Conservation (phyloP, 2,113 vertebrate species). For the Paramisgurnus dabryanus region DNA sequence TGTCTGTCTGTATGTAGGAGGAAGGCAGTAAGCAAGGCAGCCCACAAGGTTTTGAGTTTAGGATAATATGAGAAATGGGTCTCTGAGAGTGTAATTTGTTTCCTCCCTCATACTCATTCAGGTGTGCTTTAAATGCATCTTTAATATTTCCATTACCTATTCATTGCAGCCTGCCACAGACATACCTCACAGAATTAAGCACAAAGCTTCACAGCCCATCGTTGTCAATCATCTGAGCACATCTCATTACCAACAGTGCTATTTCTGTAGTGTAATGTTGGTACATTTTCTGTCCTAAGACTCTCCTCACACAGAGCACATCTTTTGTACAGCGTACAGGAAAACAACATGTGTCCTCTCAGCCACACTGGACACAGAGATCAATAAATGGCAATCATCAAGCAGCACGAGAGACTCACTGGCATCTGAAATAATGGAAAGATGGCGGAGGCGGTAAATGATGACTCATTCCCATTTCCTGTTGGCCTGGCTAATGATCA, state of each 20-base stretch:
- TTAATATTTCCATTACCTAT: neutral
- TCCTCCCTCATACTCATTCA: conserved; percentile 9
- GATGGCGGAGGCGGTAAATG: neutral
- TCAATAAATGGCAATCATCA: conserved; percentile 9
- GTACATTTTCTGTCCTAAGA: neutral
- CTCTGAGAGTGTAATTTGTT: neutral
- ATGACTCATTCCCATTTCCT: conserved; percentile 11
- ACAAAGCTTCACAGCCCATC: conserved; percentile 8
- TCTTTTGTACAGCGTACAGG: conserved; percentile 15
- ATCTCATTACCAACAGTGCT: neutral
- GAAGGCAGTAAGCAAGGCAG: neutral
- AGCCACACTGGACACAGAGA: neutral
- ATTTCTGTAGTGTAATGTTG: conserved; percentile 28
- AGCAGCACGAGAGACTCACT: neutral
- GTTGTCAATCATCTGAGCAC: conserved; percentile 17
- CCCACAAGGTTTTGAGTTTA: neutral
- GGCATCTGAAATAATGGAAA: conserved; percentile 19
- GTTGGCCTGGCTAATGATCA: conserved; percentile 5
- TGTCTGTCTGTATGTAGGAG: neutral
- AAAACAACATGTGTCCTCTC: neutral
- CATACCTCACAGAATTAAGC: neutral
- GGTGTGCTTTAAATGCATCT: neutral
- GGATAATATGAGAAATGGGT: neutral
- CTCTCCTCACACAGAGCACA: conserved; percentile 12
- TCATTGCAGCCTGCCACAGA: conserved; percentile 2